Percentiles rank a stretch among this genome's conserved stretches.
phyloP scores from a whole-genome alignment of 2,888 invertebrate species.

The Xylocampa areola region DNA sequence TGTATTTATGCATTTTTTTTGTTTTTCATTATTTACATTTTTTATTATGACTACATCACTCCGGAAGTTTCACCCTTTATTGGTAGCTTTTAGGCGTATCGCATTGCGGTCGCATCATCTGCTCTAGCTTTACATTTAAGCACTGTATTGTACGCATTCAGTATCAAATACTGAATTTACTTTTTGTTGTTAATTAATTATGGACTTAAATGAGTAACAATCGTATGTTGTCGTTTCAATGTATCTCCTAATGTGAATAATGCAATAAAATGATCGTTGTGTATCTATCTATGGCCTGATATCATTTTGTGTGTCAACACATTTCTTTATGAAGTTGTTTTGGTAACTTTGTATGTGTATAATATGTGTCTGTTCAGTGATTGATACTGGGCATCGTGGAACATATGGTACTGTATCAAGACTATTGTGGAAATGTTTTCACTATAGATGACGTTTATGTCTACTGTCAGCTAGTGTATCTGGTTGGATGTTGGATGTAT shows the following conservation, averaged over 20 bases:
- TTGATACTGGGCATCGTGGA: slow-evolving; percentile 37
- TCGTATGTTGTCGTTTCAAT: slow-evolving; percentile 46
- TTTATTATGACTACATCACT: slow-evolving; percentile 65
- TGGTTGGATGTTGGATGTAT: slow-evolving; percentile 1
- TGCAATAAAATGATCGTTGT: slow-evolving; percentile 50
- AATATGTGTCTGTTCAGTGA: slow-evolving; percentile 34
- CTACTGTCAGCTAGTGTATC: slow-evolving; percentile 5
- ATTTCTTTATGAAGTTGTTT: slow-evolving; percentile 33
- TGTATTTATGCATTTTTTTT: slow-evolving; percentile 80
- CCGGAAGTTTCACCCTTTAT: slow-evolving; percentile 75
- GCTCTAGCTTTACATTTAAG: slow-evolving; percentile 44
- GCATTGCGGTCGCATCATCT: slow-evolving; percentile 59
- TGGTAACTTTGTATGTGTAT: slow-evolving; percentile 33
- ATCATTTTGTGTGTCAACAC: slow-evolving; percentile 34
- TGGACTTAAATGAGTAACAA: slow-evolving; percentile 44
- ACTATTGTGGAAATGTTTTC: background rate
- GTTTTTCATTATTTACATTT: slow-evolving; percentile 66
- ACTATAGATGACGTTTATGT: background rate
- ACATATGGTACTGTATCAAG: slow-evolving; percentile 10
- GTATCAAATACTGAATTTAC: slow-evolving; percentile 50
- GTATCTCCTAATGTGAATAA: slow-evolving; percentile 52
- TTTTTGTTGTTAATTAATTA: slow-evolving; percentile 46
- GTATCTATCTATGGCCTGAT: slow-evolving; percentile 42
- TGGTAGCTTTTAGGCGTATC: slow-evolving; percentile 70
- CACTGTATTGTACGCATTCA: slow-evolving; percentile 42